Base-by-base conservation (phyloP, 1,140 invertebrate genomes). In the Hirudo medicinalis region DNA sequence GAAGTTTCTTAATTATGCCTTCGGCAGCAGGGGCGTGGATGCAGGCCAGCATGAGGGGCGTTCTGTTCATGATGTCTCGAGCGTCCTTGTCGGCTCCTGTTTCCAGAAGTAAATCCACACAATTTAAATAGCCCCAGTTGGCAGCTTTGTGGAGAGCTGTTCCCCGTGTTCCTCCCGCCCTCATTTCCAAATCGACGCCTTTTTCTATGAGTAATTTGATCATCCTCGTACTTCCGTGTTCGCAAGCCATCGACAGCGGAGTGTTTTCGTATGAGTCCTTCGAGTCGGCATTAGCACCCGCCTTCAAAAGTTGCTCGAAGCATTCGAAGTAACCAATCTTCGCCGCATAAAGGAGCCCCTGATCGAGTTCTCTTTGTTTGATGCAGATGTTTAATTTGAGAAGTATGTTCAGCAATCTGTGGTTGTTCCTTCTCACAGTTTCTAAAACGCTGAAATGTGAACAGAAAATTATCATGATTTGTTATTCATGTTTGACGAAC, bases 141-240 rank as follows among this genome's bases (percentile, higher is more conserved):
- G 97, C 96, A 75, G 94, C 94, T 82, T 97, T 96, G 81, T 97
- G 94, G 66, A 97, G 85, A 49, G 94, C 94, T 0, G 94, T 97
- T 75, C 97, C 96, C n/a, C 80, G 19, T 6, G 36, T 49, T 25
- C 69, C 69, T 11, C 69, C 69, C 2, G 32, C 22, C 17, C 15
- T 63, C 72, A 71, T 49, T 22, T 54, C 72, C 13, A 55, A 53
- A 66, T 66, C 71, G 8, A 68, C 72, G 22, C 72, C 72, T n/a
- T 27, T 66, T 19, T 54, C 49, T 53, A 73, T 60, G 25, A 73
- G 72, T 54, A 57, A 71, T 66, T 54, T 57, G 15, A 73, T 68
- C 67, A 68, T 71, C 32, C 53, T 20, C 25, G 19, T 43, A n/a
- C 40, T 49, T 25, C 73, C 73, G 29, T 60, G 72, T 53, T 74